Percentiles rank a stretch among this genome's conserved stretches.
These are phyloP conservation scores for Laothoe populi DNA, from an alignment of 2,888 invertebrate genomes.

Conservation along the genomic window DNA sequence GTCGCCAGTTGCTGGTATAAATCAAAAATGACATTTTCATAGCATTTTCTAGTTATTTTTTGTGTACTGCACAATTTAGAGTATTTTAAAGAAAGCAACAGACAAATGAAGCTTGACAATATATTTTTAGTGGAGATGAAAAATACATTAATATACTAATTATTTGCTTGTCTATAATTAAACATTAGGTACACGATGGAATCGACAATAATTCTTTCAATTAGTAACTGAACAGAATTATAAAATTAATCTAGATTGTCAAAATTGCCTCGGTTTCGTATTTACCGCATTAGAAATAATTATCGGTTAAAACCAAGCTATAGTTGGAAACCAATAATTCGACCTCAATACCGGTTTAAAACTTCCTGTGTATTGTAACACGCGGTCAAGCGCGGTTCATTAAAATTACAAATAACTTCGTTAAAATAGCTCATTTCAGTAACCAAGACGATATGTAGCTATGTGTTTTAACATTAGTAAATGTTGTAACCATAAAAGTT, in stretches of 20 bases:
- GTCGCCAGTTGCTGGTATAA: background rate
- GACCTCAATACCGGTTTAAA: slow-evolving; percentile 24
- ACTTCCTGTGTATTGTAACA: slow-evolving; percentile 51
- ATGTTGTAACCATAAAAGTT: background rate
- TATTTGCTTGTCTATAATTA: too few species aligned
- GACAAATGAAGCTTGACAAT: too few species aligned
- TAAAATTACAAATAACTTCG: slow-evolving; percentile 55
- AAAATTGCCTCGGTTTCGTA: background rate
- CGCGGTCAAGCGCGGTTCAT: slow-evolving; percentile 54
- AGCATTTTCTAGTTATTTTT: too few species aligned
- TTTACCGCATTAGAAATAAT: background rate
- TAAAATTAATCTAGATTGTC: background rate
- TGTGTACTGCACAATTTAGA: too few species aligned
- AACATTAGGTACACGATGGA: too few species aligned
- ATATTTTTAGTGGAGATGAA: too few species aligned
- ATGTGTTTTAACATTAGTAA: background rate
- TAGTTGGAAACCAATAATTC: slow-evolving; percentile 16
- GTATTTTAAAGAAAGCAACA: too few species aligned
- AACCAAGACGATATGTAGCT: background rate
- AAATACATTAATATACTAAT: too few species aligned
- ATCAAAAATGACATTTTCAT: too few species aligned
- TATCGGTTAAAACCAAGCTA: background rate
- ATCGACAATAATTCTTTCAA: too few species aligned
- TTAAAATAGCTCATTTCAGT: slow-evolving; percentile 16
- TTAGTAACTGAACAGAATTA: background rate